phyloP scores from a whole-genome alignment of 1,140 invertebrate species.

The Penaeus indicus region DNA sequence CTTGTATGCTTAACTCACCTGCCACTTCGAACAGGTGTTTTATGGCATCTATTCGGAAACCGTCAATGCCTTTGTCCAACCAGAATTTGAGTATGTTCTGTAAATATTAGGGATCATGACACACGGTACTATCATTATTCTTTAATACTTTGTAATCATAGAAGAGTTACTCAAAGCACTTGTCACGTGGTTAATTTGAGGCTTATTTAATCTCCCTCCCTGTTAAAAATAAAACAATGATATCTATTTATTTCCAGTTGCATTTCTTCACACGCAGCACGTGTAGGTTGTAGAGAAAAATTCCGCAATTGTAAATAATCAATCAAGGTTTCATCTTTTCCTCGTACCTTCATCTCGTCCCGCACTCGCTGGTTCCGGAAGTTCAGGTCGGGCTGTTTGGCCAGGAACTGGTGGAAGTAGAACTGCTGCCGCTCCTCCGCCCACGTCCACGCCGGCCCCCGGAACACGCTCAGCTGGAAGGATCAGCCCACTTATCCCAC shows the following conservation, averaged over 20 bases:
- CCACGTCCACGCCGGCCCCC: constrained; percentile 79
- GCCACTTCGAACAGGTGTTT: constrained; percentile 75
- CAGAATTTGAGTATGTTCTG: constrained; percentile 71
- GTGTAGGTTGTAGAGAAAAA: background rate
- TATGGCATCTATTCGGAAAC: constrained; percentile 77
- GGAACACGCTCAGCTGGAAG: constrained; percentile 39
- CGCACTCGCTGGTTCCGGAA: constrained; percentile 72
- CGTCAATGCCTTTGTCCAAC: constrained; percentile 72
- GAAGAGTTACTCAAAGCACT: background rate
- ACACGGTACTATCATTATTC: background rate
- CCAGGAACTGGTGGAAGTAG: constrained; percentile 81
- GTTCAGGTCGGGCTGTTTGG: constrained; percentile 83
- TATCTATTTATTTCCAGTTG: too few species aligned
- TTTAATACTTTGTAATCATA: too few species aligned
- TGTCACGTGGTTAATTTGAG: too few species aligned
- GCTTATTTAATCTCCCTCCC: background rate
- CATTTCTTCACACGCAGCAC: background rate
- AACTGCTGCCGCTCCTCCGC: constrained; percentile 78
- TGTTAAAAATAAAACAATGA: background rate
- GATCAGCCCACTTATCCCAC: too few species aligned
- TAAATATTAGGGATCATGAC: background rate
- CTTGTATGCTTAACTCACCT: background rate
- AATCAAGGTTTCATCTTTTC: background rate
- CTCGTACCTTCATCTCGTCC: constrained; percentile 50
- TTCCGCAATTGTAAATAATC: background rate